Evolutionary conservation across 2,113 vertebrate genomes (phyloP).

Genomic region (Malurus cyaneus): DNA sequence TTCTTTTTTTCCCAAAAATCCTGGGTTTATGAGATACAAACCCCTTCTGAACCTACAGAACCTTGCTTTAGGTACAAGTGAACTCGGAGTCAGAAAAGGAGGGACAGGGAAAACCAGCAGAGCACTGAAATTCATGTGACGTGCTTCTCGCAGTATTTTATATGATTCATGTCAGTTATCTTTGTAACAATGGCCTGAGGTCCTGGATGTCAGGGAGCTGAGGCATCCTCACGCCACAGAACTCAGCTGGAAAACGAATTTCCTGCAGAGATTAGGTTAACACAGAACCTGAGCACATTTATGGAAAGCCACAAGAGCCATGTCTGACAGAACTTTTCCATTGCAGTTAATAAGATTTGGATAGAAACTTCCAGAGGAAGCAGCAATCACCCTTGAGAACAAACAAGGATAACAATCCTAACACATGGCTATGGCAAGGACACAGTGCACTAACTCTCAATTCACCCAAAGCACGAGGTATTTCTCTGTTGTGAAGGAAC

Average conservation of each 20-base stretch:
- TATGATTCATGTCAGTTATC: not conserved
- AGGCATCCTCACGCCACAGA: not conserved
- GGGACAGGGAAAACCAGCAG: not conserved
- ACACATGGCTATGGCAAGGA: not conserved
- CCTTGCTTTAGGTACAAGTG: not conserved
- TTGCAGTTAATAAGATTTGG: not conserved
- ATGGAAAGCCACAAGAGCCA: not conserved
- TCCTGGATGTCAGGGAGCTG: not conserved
- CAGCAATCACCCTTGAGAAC: not conserved
- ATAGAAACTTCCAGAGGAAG: not conserved
- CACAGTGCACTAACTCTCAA: not conserved
- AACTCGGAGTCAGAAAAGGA: not conserved
- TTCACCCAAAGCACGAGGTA: not conserved
- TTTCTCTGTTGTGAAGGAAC: not conserved
- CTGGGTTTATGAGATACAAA: not conserved
- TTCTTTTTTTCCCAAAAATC: not conserved
- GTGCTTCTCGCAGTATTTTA: not conserved
- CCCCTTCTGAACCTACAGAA: not conserved
- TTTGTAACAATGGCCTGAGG: not conserved
- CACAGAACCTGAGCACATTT: not conserved
- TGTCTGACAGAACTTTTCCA: not conserved
- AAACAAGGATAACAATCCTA: not conserved
- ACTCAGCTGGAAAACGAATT: not conserved
- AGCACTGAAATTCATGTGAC: not conserved
- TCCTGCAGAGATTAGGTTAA: constrained; percentile 8